Evolutionary conservation across 2,113 vertebrate species (phyloP).

Genomic region (Notarius quadriscutis): DNA sequence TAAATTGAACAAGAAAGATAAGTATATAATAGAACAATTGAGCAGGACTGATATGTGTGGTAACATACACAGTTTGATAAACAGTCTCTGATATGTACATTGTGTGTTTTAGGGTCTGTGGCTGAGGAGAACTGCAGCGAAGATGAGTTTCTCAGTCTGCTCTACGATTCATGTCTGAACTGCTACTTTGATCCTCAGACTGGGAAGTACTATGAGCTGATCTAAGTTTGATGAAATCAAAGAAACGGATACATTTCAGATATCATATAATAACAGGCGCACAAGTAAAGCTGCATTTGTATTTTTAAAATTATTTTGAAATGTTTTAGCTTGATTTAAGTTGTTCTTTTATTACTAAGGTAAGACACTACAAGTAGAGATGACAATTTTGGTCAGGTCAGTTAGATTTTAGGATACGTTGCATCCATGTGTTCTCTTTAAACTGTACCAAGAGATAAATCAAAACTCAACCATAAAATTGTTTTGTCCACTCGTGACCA

Average conservation of each 20-base stretch:
- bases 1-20: neutral
- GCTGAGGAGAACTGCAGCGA: conserved; percentile 57
- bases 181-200: conserved; percentile 91
- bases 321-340: neutral
- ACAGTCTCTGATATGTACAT: conserved; percentile 10
- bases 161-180: conserved; percentile 88
- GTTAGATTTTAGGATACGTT: neutral
- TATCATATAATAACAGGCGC: neutral
- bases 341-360: neutral
- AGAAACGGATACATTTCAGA: conserved; percentile 4
- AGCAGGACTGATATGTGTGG: neutral
- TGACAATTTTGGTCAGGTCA: neutral
- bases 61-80: conserved; percentile 14
- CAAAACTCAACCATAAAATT: neutral
- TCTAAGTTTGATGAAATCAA: conserved; percentile 29
- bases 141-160: conserved; percentile 80
- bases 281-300: neutral
- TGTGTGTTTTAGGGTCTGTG: conserved; percentile 61
- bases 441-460: neutral
- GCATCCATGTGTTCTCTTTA: neutral
- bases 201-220: conserved; percentile 79
- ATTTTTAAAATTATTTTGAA: neutral
- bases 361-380: neutral
- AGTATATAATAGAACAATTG: neutral
- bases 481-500: neutral